These are phyloP conservation scores for Phaenicophaeus curvirostris DNA, from an alignment of 2,797 vertebrate genomes.

Conservation along the genomic window DNA sequence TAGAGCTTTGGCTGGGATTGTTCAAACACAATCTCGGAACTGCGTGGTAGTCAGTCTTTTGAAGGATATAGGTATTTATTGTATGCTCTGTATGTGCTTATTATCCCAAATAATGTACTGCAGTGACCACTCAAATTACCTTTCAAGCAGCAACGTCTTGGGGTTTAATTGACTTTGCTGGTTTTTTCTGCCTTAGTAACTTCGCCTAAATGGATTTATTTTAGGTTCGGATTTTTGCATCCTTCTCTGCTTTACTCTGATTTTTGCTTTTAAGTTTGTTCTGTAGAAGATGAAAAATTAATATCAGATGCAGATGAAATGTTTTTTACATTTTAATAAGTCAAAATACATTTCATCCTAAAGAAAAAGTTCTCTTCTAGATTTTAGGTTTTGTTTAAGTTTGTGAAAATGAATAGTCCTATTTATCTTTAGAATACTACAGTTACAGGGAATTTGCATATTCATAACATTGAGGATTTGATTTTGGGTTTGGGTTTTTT, in stretches of 20 bases:
- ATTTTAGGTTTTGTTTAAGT: neutral
- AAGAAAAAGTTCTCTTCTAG: neutral
- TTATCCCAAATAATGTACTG: neutral
- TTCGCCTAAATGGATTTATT: neutral
- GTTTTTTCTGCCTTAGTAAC: constrained; percentile 3
- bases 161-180: constrained; percentile 16
- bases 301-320: neutral
- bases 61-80: neutral
- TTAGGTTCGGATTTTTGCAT: neutral
- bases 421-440: neutral
- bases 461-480: neutral
- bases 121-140: neutral
- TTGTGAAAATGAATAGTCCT: neutral
- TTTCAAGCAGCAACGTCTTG: neutral
- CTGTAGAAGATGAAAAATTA: neutral
- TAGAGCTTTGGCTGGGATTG: neutral
- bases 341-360: neutral
- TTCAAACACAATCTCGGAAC: neutral
- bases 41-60: neutral
- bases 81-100: neutral
- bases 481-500: neutral
- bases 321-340: neutral
- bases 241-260: neutral
- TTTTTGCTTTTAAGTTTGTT: neutral
- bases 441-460: neutral